Evolutionary conservation across 2,797 vertebrate species (phyloP).

Genomic region (Tinamus major): DNA sequence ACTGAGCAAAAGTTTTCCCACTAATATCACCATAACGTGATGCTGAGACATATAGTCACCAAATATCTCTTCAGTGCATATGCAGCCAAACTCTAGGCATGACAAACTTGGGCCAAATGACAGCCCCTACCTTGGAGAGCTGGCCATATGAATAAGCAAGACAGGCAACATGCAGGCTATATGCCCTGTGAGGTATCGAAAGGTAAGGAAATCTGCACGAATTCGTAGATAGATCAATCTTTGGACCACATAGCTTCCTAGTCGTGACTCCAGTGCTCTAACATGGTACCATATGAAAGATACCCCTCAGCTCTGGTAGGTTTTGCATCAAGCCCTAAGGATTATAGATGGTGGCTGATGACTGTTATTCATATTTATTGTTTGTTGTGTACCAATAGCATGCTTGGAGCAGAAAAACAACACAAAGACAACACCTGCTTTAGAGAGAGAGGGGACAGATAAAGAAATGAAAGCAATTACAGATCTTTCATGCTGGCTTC

Average conservation of each 20-base stretch:
- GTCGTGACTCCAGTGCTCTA: background rate
- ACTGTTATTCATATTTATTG: slow-evolving; percentile 30
- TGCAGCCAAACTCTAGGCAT: background rate
- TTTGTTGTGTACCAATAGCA: slow-evolving; percentile 46
- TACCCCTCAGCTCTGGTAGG: background rate
- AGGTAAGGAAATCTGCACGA: background rate
- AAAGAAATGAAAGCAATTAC: slow-evolving; percentile 58
- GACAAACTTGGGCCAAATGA: background rate
- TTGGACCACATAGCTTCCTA: background rate
- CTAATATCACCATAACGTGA: background rate
- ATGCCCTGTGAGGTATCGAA: background rate
- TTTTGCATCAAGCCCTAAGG: slow-evolving; percentile 22
- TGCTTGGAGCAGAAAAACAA: slow-evolving; percentile 4
- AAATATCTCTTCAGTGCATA: background rate
- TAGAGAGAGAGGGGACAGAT: background rate
- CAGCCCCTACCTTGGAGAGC: background rate
- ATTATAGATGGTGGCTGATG: slow-evolving; percentile 17
- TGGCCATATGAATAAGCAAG: background rate
- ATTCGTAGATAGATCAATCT: background rate
- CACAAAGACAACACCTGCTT: background rate
- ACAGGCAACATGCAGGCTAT: background rate
- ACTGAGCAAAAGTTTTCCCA: background rate
- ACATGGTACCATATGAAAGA: background rate
- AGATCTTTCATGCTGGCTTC: slow-evolving; percentile 22
- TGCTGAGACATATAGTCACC: background rate